Percentiles rank a stretch among this genome's conserved stretches.
Conservation (phyloP, 2,797 vertebrate genomes). For the Chanos chanos region DNA sequence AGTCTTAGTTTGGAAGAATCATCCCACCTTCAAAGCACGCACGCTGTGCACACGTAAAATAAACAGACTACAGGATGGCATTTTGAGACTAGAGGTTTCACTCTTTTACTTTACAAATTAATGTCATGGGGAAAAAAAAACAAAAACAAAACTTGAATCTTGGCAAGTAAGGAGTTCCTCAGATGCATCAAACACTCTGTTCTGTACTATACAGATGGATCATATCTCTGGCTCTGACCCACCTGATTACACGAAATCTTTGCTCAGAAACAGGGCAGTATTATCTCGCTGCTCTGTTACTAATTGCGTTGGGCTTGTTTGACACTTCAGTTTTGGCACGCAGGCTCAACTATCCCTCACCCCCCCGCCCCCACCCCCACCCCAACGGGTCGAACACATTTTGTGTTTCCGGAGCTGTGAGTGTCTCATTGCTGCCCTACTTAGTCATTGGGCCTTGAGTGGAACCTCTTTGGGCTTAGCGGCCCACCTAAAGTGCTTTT, state of each 20-base stretch:
- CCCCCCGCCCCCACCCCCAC: slow-evolving; percentile 42
- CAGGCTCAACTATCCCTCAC: slow-evolving; percentile 43
- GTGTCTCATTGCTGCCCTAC: slow-evolving; percentile 40
- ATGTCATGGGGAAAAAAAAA: too few relatives aligned
- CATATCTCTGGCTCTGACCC: too few relatives aligned
- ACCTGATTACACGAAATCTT: too few relatives aligned
- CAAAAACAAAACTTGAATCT: too few relatives aligned
- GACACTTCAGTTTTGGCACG: slow-evolving; percentile 54
- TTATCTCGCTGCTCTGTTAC: background rate
- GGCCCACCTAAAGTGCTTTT: slow-evolving; percentile 18
- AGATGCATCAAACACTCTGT: background rate
- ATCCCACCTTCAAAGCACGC: too few relatives aligned
- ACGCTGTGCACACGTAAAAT: too few relatives aligned
- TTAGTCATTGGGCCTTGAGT: slow-evolving; percentile 38
- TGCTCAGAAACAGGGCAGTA: too few relatives aligned
- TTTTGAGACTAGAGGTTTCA: too few relatives aligned
- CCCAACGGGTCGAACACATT: slow-evolving; percentile 20
- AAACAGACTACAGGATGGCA: too few relatives aligned
- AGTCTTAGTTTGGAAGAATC: too few relatives aligned
- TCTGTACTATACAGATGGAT: background rate
- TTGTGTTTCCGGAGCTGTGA: slow-evolving; percentile 30
- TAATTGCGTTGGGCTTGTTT: slow-evolving; percentile 53
- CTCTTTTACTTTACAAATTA: too few relatives aligned
- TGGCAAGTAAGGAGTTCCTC: too few relatives aligned
- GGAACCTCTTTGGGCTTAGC: slow-evolving; percentile 24